Evolutionary conservation across 2,113 vertebrate species (phyloP).

Genomic region (Ciconia maguari): DNA sequence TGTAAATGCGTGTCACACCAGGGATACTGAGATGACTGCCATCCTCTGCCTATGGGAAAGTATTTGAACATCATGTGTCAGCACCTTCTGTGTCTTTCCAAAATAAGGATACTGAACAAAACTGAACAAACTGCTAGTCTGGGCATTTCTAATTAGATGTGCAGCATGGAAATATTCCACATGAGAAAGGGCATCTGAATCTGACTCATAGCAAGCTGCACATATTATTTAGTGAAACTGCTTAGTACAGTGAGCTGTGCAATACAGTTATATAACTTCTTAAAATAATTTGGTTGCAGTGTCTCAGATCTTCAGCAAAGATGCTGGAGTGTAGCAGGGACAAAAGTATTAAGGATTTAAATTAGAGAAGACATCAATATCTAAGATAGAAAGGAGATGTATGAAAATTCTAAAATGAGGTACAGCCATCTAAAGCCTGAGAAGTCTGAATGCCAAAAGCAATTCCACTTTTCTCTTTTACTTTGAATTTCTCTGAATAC

Average conservation of each 20-base stretch:
- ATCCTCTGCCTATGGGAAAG: background rate
- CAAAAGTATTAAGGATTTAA: background rate
- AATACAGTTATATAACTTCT: background rate
- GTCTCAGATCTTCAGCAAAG: background rate
- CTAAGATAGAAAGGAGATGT: background rate
- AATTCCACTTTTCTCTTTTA: background rate
- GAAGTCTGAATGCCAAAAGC: background rate
- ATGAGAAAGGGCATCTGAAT: background rate
- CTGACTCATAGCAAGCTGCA: background rate
- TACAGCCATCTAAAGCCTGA: background rate
- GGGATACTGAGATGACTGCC: background rate
- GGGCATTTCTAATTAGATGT: slow-evolving; percentile 27
- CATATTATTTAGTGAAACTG: background rate
- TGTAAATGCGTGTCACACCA: background rate
- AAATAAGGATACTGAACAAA: slow-evolving; percentile 18
- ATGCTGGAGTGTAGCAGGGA: background rate
- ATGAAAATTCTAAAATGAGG: background rate
- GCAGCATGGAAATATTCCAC: background rate
- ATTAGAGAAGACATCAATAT: background rate
- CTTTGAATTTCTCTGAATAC: background rate
- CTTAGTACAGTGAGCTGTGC: background rate
- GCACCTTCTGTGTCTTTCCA: background rate
- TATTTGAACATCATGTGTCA: slow-evolving; percentile 27
- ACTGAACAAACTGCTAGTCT: slow-evolving; percentile 17
- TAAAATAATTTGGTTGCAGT: background rate